Base-by-base conservation (phyloP, 2,888 invertebrate species). In the Synergus umbraculus region DNA sequence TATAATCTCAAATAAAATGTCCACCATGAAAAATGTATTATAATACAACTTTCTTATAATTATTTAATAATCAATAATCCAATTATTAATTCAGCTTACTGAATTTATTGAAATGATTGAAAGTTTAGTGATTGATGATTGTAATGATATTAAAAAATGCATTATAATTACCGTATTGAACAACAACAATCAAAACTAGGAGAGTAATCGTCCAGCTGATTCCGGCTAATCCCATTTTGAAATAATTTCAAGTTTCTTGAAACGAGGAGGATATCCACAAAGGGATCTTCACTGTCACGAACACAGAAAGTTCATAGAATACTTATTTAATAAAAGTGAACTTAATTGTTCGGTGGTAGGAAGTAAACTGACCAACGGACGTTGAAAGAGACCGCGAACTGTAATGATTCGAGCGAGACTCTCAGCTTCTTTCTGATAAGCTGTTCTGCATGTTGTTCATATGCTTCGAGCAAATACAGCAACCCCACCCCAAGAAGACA, bases 381-480 rank as follows among this genome's bases (percentile, higher is more conserved):
- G 49, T 69, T 37, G 37, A 43, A 41, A 29, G 76, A 65, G 79
- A 66, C 69, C 78, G 81, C 54, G 76, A 44, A 81, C 81, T 77
- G 78, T 66, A 49, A 63, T 79, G 79, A 66, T 81, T 78, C 65
- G 49, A 78, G 78, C 76, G 76, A 49, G 67, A 79, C 80, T 44
- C 77, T 78, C 78, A 76, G 77, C 78, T 79, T 83, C 81, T 78
- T 80, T 77, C 79, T 79, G 79, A 78, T 81, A 80, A 81, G 80
- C 73, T 80, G 73, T 76, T 81, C 79, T 79, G 79, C 76, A 78
- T 54, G 79, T 69, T 37, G 76, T 77, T 73, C n/a, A 73, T 37
- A 73, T 18, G 73, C 54, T 73, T 73, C n/a, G 1, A 9, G 73
- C n/a, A 44, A 63, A 1, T 29, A 49, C n/a, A 80, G 65, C 22